These are phyloP conservation scores for Notodonta ziczac DNA, from an alignment of 2,888 invertebrate species.

Conservation along the genomic window DNA sequence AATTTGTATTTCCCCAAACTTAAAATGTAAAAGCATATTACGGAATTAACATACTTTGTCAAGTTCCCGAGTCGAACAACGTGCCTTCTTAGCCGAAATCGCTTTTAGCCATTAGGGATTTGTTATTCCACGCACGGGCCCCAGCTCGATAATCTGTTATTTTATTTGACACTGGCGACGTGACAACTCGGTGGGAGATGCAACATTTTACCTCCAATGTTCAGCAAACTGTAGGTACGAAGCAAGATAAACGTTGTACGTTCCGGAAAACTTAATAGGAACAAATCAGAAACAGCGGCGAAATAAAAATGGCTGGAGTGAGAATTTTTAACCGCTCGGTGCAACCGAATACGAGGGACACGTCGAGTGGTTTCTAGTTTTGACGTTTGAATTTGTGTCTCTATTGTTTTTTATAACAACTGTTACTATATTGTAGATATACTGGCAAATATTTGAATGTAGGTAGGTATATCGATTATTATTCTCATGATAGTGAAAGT, in stretches of 20 bases:
- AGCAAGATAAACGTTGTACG: not conserved
- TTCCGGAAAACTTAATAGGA: not conserved
- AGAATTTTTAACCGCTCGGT: slow-evolving; percentile 6
- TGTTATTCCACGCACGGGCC: slow-evolving; percentile 58
- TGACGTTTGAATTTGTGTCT: no score
- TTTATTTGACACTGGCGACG: slow-evolving; percentile 48
- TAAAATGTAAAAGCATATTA: slow-evolving; percentile 43
- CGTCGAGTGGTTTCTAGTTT: not conserved
- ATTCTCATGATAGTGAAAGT: no score
- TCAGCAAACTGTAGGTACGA: slow-evolving; percentile 9
- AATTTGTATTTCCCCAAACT: slow-evolving; percentile 22
- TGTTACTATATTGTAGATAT: no score
- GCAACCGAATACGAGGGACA: slow-evolving; percentile 9
- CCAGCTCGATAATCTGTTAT: slow-evolving; percentile 66
- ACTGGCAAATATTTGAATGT: no score
- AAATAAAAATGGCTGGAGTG: slow-evolving; percentile 14
- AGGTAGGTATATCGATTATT: no score
- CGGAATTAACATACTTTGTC: slow-evolving; percentile 54
- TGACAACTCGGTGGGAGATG: slow-evolving; percentile 32
- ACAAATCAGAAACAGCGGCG: slow-evolving; percentile 13
- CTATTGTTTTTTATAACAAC: no score
- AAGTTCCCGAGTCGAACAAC: slow-evolving; percentile 49
- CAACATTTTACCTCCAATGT: slow-evolving; percentile 52
- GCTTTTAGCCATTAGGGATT: slow-evolving; percentile 52
- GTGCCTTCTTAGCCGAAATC: slow-evolving; percentile 49